Percentiles rank a stretch among this genome's conserved stretches.
Evolutionary conservation across 1,140 invertebrate genomes (phyloP).

Genomic region (Cyphomyrmex costatus): DNA sequence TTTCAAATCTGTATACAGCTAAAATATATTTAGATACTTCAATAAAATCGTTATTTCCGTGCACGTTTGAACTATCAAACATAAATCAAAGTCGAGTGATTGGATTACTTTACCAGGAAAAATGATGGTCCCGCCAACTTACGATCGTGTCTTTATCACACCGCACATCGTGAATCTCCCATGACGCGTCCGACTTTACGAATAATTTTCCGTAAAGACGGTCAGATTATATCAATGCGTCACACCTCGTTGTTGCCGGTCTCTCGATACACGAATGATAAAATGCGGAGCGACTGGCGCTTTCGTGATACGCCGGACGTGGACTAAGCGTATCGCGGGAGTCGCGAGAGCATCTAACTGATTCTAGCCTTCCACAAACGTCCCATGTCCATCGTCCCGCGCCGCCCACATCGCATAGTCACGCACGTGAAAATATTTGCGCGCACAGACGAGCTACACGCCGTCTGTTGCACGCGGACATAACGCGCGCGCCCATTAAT

Average conservation of each 20-base stretch:
- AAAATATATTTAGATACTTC: too few species aligned
- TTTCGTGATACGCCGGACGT: constrained; percentile 20
- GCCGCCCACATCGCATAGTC: neutral
- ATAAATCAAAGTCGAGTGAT: neutral
- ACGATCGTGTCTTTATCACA: neutral
- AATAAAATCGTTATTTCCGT: neutral
- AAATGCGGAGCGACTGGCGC: neutral
- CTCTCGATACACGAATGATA: constrained; percentile 1
- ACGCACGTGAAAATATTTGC: constrained; percentile 53
- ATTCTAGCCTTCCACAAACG: constrained; percentile 25
- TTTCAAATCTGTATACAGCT: too few species aligned
- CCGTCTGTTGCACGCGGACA: neutral
- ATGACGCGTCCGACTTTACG: neutral
- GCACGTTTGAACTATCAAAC: neutral
- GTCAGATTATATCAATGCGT: neutral
- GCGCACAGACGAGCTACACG: neutral
- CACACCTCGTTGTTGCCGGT: neutral
- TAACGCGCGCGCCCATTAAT: constrained; percentile 49
- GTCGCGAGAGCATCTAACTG: neutral
- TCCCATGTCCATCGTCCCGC: neutral
- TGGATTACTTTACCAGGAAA: neutral
- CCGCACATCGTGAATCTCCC: neutral
- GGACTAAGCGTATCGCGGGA: constrained; percentile 35
- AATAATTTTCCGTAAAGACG: neutral
- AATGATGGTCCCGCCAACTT: neutral